Percentiles rank a stretch among this genome's conserved stretches.
These are phyloP conservation scores for Aspidiotus rigidus DNA, from an alignment of 2,888 invertebrate genomes.

Conservation along the genomic window DNA sequence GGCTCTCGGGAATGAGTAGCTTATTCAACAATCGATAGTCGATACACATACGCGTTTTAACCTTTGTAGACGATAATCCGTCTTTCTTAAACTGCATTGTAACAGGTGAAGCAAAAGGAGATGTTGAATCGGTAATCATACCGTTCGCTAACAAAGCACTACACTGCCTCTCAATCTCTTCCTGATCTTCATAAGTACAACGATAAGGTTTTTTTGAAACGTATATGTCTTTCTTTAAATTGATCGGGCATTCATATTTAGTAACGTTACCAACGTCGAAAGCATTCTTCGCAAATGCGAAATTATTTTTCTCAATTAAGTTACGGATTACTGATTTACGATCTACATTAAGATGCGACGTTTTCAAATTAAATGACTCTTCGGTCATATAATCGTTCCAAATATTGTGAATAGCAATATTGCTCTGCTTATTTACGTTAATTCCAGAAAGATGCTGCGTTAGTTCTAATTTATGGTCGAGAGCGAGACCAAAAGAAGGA, in stretches of 20 bases:
- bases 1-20: conserved; percentile 15
- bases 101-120: conserved; percentile 28
- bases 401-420: background rate
- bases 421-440: no score
- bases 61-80: conserved; percentile 7
- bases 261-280: conserved; percentile 4
- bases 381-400: conserved; percentile 4
- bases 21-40: conserved; percentile 27
- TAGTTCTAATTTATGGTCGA: background rate
- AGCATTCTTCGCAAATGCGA: background rate
- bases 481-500: background rate
- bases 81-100: conserved; percentile 22
- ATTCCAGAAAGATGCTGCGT: background rate
- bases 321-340: background rate
- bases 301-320: conserved; percentile 2
- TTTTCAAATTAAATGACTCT: background rate
- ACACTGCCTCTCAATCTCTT: conserved; percentile 26
- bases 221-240: background rate
- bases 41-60: conserved; percentile 15
- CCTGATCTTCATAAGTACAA: conserved; percentile 20
- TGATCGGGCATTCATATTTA: conserved; percentile 2
- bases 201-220: conserved; percentile 28
- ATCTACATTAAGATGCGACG: background rate
- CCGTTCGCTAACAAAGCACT: conserved; percentile 13
- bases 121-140: conserved; percentile 21